Evolutionary conservation across 2,113 vertebrate species (phyloP), one percentile per base, ranked within the genome.

Genomic region (Camelus dromedarius): DNA sequence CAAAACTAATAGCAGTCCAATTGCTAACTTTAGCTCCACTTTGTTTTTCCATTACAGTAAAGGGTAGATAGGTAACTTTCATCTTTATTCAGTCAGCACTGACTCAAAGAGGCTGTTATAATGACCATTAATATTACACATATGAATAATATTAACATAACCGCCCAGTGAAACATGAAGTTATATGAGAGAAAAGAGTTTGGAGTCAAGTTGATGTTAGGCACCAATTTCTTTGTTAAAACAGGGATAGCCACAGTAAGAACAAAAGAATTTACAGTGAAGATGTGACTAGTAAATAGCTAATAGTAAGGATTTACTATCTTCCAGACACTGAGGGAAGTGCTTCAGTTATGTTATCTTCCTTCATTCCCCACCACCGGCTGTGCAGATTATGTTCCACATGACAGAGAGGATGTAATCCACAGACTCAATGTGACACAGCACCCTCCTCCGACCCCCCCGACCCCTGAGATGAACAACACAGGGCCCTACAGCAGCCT

Each of bases 371-470:
- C 20, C 28, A 62, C 19, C 26, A 18, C 20, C 15, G n/a, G 79
- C n/a, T 6, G 0, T 0, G 3, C 1, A 9, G 14, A 3, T 4
- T 9, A 13, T 0, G 9, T 3, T 73, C 54, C n/a, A 46, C 38
- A 5, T 0, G 4, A 24, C 30, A 0, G 0, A 32, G n/a, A 15
- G 48, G 22, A 20, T 1, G n/a, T 16, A n/a, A 9, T 1, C 73
- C 26, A 64, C 12, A 38, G 15, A 18, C 3, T 26, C 0, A 35
- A 4, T 0, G 13, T 5, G 28, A 3, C 0, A 5, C 5, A 1
- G 42, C 19, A 42, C 38, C 38, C 38, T 5, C 38, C 38, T 35
- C 35, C 35, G 35, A 35, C 38, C 4, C 38, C 38, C 38, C 38
- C 38, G 4, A 42, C 10, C 8, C 32, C 2, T 5, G 22, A 35